phyloP scores from a whole-genome alignment of 1,140 invertebrate genomes.

The Tribolium madens region DNA sequence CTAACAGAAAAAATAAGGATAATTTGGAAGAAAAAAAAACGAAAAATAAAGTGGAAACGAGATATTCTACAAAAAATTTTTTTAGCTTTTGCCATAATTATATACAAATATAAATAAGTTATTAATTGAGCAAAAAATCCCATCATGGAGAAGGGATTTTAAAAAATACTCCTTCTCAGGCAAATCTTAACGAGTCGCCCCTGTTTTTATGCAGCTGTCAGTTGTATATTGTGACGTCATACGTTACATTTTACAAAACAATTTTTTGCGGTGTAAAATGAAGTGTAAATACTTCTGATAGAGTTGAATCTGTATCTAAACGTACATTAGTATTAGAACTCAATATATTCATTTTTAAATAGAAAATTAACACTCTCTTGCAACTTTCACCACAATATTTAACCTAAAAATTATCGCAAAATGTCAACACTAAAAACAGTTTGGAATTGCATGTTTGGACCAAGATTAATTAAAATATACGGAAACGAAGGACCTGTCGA shows the following conservation, averaged over 20 bases:
- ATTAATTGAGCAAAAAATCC: too few species aligned
- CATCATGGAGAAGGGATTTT: too few species aligned
- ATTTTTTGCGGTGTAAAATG: slow-evolving; percentile 8
- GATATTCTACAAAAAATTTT: too few species aligned
- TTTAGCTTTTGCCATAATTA: too few species aligned
- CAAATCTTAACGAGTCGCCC: too few species aligned
- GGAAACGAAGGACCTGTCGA: slow-evolving; percentile 64
- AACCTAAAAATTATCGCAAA: slow-evolving; percentile 25
- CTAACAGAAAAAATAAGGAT: too few species aligned
- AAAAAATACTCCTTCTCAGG: too few species aligned
- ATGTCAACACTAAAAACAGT: slow-evolving; percentile 64
- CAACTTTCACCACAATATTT: not conserved
- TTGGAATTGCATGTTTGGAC: slow-evolving; percentile 72
- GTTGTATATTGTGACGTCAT: slow-evolving; percentile 7
- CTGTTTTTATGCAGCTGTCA: not conserved
- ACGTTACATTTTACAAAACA: not conserved
- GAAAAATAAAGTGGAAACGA: too few species aligned
- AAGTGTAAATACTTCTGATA: not conserved
- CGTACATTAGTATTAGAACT: not conserved
- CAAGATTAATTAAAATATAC: slow-evolving; percentile 76
- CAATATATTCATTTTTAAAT: not conserved
- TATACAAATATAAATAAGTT: too few species aligned
- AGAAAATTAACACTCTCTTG: not conserved
- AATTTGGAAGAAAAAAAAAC: too few species aligned
- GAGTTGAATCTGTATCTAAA: not conserved